Evolutionary conservation across 2,797 vertebrate genomes (phyloP).

Genomic region (Prunella strophiata): DNA sequence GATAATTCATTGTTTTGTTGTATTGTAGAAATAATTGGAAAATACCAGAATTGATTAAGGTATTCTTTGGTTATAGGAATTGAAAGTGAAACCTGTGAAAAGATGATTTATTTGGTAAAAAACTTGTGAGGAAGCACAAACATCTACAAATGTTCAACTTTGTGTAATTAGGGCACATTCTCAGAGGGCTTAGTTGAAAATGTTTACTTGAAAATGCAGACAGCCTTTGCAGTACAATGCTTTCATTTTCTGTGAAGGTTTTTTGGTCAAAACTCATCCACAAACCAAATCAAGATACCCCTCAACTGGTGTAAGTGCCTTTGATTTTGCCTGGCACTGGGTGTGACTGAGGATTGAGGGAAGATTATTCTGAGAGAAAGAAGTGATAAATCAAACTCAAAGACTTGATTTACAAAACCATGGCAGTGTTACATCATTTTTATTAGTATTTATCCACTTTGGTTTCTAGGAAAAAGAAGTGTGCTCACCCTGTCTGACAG

Average conservation of each 20-base stretch:
- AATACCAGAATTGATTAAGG: neutral
- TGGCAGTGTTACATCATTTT: neutral
- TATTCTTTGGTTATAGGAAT: neutral
- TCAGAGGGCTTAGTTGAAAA: neutral
- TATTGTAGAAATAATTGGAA: neutral
- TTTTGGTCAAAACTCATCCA: neutral
- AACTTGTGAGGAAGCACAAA: neutral
- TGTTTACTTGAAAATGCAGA: neutral
- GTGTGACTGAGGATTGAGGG: neutral
- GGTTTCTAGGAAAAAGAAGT: neutral
- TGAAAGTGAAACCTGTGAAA: neutral
- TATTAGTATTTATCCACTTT: neutral
- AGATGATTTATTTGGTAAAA: neutral
- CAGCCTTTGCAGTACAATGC: neutral
- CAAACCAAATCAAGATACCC: neutral
- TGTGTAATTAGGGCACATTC: neutral
- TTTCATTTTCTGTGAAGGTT: neutral
- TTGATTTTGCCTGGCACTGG: neutral
- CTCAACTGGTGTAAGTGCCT: neutral
- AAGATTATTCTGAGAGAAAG: neutral
- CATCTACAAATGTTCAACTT: neutral
- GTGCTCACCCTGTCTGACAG: neutral
- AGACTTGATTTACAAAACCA: neutral
- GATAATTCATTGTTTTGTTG: neutral
- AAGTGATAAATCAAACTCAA: neutral